Evolutionary conservation across 2,888 invertebrate genomes (phyloP), one percentile per base, ranked within the genome.

Genomic region (Silvanus unidentatus): DNA sequence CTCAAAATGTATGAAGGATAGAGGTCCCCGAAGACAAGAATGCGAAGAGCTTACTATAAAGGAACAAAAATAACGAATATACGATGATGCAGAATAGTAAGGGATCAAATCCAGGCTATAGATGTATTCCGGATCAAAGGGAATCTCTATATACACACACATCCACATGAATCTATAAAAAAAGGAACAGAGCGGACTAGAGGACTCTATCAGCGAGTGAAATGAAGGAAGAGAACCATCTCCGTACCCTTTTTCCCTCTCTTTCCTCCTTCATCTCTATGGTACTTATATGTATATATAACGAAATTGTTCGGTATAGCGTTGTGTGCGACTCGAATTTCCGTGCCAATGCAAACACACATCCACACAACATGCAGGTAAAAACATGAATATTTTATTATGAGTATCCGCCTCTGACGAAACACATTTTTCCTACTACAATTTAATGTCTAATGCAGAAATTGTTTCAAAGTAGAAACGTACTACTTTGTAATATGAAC

Each of bases 1-100:
- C 65, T 64, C 61, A 63, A 59, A 61, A 68, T 66, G 63, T 67
- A 69, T 69, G 69, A 69, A 69, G 67, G 67, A 69, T 69, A 63
- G 64, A 64, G 63, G 66, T 68, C 68, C 69, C 69, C 55, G 58
- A 64, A 68, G 69, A 69, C 66, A 66, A 65, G 68, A 67, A 68
- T 66, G 68, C 67, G 68, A 68, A 68, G 60, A 62, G 62, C 62
- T 16, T 12, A 52, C 62, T 56, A 64, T 63, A 66, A 65, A 66
- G 62, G 63, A 64, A 63, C 56, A 65, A 66, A 64, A 65, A 66
- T 67, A 68, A 68, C 66, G 65, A 66, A 68, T 67, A 64, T 67
- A 62, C 59, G 62, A 59, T 53, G 62, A 32, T 43, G 36, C 56
- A 62, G 60, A 63, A 65, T 62, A 63, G 62, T 58, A 53, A 59